Base-by-base conservation (phyloP, 2,888 invertebrate species). In the Pardosa pseudoannulata region DNA sequence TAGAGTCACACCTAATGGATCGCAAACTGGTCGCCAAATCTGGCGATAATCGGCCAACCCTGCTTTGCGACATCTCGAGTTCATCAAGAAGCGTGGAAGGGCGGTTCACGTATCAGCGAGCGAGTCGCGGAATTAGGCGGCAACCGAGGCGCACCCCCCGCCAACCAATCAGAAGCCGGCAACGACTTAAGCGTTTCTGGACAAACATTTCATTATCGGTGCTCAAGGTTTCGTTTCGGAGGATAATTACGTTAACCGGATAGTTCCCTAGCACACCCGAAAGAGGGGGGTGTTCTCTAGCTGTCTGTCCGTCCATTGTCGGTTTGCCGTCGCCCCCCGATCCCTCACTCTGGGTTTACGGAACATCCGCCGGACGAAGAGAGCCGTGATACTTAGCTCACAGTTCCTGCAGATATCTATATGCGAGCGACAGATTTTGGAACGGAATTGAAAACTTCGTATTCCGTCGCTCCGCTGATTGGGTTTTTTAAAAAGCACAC, bases 161-260 rank as follows among this genome's bases (percentile, higher is more conserved):
- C 74, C 85, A 74, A 64, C 85, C 85, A 86, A 86, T 86, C 85
- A 86, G 73, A 74, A 64, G 68, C 67, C 85, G 85, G 85, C 85
- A 86, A 86, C 79, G 85, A 86, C 79, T 86, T 86, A 86, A 86
- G 80, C 87, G 87, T 80, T 87, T 87, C 76, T 87, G 80, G 87
- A 87, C 87, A 87, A 87, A 87, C 79, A 87, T 87, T 87, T 87
- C 87, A 87, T 87, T 87, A 87, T 79, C 70, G 80, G 80, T 72
- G 39, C 80, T 87, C 80, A 65, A 64, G 87, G 87, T 76, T 79
- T 79, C 82, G 79, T 68, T 67, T 72, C 79, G 76, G 29, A 36
- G 75, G 87, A 83, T 88, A 88, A 88, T 87, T 88, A 79, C 87
- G 88, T 88, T 88, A 88, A 88, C 87, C 80, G 87, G 80, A 88